Conservation (phyloP, 2,113 vertebrate species). For the Leptosomus discolor region DNA sequence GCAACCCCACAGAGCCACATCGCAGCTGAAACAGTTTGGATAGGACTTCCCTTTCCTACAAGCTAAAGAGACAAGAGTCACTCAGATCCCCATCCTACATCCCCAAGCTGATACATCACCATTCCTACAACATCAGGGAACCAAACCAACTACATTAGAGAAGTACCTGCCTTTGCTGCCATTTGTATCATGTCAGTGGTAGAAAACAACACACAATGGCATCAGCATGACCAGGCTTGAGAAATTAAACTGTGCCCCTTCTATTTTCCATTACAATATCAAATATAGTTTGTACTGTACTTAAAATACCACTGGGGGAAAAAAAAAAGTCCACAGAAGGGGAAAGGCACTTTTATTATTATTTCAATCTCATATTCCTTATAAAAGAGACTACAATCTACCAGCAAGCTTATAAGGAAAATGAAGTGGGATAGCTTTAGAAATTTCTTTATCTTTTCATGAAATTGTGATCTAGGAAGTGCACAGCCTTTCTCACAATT, state of each 20-base stretch:
- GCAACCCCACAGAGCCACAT: not conserved
- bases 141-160: not conserved
- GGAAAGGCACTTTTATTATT: not conserved
- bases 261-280: not conserved
- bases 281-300: not conserved
- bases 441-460: not conserved
- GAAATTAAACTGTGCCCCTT: not conserved
- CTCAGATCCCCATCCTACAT: not conserved
- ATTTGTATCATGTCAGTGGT: accelerated
- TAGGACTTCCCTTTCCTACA: constrained; percentile 20
- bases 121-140: not conserved
- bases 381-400: not conserved
- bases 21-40: constrained; percentile 1
- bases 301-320: not conserved
- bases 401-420: not conserved
- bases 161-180: not conserved
- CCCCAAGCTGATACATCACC: not conserved
- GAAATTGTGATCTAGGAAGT: not conserved
- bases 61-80: not conserved
- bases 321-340: not conserved
- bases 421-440: not conserved
- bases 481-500: not conserved
- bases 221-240: not conserved
- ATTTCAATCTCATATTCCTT: not conserved
- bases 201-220: not conserved